A percentile compares a stretch with the other conserved stretches of the same genome.
phyloP scores from a whole-genome alignment of 2,797 vertebrate genomes.

The Sphenopsis melanotis region DNA sequence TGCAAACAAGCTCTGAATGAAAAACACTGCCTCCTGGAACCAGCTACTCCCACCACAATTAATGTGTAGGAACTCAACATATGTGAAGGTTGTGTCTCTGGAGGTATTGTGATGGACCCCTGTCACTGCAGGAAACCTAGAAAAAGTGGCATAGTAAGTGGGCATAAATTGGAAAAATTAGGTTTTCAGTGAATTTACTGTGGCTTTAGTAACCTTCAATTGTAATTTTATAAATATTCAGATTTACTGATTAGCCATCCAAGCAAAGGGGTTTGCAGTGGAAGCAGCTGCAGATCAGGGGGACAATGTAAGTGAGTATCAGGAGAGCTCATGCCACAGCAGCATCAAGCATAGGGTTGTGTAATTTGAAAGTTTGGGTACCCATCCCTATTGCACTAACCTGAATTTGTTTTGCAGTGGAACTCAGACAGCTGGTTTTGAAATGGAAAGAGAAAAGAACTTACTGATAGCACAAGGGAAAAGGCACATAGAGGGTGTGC shows the following conservation, averaged over 20 bases:
- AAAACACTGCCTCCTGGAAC: not conserved
- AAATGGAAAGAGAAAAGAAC: not conserved
- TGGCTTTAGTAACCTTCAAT: not conserved
- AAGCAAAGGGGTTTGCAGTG: not conserved
- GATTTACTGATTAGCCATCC: not conserved
- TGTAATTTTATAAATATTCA: not conserved
- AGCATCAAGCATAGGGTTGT: not conserved
- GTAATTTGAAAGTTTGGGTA: not conserved
- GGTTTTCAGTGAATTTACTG: not conserved
- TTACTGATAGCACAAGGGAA: not conserved
- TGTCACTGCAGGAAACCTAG: not conserved
- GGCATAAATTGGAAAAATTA: not conserved
- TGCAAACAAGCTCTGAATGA: not conserved
- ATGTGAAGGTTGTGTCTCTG: not conserved
- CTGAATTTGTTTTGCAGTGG: not conserved
- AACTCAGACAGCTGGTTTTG: not conserved
- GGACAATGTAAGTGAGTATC: not conserved
- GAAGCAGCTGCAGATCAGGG: not conserved
- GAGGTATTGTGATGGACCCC: not conserved
- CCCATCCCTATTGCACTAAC: not conserved
- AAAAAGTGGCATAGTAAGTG: not conserved
- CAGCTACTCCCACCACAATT: not conserved
- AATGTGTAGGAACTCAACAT: accelerated
- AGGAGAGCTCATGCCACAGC: not conserved
- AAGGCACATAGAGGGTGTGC: not conserved